Conservation (phyloP, 2,888 invertebrate genomes). For the Abscondita cerata region DNA sequence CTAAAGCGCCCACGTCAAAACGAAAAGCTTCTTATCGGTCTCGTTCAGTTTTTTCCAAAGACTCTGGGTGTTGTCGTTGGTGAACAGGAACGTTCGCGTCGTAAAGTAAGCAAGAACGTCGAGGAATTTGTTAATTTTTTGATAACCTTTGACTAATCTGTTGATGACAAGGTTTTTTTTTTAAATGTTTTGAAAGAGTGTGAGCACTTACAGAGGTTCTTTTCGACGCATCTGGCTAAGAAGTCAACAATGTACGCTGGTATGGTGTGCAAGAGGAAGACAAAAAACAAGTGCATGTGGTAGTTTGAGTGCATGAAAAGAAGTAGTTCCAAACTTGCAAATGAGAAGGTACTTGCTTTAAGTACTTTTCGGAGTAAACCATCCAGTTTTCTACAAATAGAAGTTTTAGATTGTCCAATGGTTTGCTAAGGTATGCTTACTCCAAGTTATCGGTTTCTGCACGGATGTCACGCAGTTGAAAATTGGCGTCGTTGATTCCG, state of each 20-base stretch:
- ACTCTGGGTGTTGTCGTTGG: slow-evolving; percentile 61
- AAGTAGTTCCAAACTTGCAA: slow-evolving; percentile 62
- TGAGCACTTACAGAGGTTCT: slow-evolving; percentile 59
- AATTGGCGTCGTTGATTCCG: slow-evolving; percentile 6
- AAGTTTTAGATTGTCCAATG: neutral
- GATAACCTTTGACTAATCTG: slow-evolving; percentile 80
- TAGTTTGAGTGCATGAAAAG: slow-evolving; percentile 47
- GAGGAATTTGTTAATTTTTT: slow-evolving; percentile 80
- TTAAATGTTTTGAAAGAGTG: neutral
- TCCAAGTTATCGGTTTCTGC: slow-evolving; percentile 40
- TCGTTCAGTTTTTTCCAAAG: slow-evolving; percentile 63
- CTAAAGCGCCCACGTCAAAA: slow-evolving; percentile 73
- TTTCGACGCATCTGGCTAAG: slow-evolving; percentile 56
- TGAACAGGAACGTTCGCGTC: slow-evolving; percentile 66
- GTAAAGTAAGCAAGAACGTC: slow-evolving; percentile 79
- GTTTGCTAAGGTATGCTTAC: slow-evolving; percentile 30
- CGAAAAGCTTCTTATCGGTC: slow-evolving; percentile 65
- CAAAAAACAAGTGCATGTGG: slow-evolving; percentile 56
- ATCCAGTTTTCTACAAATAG: slow-evolving; percentile 76
- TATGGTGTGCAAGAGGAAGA: slow-evolving; percentile 65
- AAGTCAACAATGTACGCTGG: slow-evolving; percentile 69
- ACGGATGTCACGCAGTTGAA: slow-evolving; percentile 30
- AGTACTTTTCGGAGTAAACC: slow-evolving; percentile 61
- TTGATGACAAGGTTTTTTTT: slow-evolving; percentile 10
- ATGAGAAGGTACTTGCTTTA: slow-evolving; percentile 61